Base-by-base conservation (phyloP, 2,888 invertebrate genomes). In the Microctonus brassicae region DNA sequence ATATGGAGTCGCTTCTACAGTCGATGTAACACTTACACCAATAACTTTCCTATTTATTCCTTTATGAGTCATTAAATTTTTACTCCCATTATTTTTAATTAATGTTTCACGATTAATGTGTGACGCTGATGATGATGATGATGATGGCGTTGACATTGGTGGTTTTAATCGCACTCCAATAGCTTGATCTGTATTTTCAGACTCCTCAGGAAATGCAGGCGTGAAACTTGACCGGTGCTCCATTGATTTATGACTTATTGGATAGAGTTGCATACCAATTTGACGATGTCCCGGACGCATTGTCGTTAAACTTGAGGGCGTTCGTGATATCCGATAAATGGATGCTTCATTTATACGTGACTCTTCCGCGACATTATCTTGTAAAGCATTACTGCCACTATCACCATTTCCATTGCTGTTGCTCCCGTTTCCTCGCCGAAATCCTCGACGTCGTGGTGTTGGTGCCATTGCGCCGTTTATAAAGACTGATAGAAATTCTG, bases 1-100 rank as follows among this genome's bases (percentile, higher is more conserved):
- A 69, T 90, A 89, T 68, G 91, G 89, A 2, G 89, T 91, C 5
- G 91, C 89, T 66, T 90, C 91, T 17, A 91, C 90, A 7, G 91
- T 90, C 9, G 91, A 91, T 6, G 91, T 91, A 69, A 91, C 90
- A 80, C 91, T 89, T 55, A 91, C 90, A 42, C 86, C 90, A 86
- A 81, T 90, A 77, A 81, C 84, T 75, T 88, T 86, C 70, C 76
- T 76, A 73, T 76, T 76, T 4, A 74, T 52, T 52, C 71, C 70
- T 58, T 76, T 77, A 9, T 69, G 69, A 9, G 24, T 65, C 34
- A 61, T 58, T 10, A 63, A 22, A 22, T 64, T 42, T 24, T 75
- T 71, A 39, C 75, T 81, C 0, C 64, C 61, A 73, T 80, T 82
- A 2, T 70, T 64, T 64, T 70, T 78, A 26, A 26, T 47, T 6